Evolutionary conservation across 2,888 invertebrate species (phyloP), one percentile per base, ranked within the genome.

Genomic region (Drosophila gaucha): DNA sequence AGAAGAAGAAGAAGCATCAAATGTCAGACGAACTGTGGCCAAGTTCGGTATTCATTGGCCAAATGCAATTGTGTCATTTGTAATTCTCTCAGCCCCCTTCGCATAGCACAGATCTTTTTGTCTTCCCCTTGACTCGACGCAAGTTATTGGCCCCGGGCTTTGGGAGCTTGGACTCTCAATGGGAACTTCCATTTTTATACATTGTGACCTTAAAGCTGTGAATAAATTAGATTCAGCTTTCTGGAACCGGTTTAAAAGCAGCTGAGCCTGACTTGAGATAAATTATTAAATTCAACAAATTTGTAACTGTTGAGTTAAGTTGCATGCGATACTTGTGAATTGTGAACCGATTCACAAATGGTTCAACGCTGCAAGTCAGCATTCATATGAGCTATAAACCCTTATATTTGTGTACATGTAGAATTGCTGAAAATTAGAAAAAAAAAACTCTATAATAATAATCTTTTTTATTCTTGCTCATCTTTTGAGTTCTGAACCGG

Each of bases 41-140:
- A 44, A 58, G 14, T 49, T 51, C 31, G 36, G 35, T 59, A 51
- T 60, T 70, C 55, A 73, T 55, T 59, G 31, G 30, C 60, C 60
- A 30, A 73, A 58, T 55, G 47, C 67, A 55, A 72, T 70, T 56
- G 51, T 51, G 31, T 44, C 62, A 35, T 62, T 70, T 67, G 59
- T 60, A 59, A 44, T 67, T 14, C 39, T 22, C 33, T n/a, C 18
- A 18, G n/a, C 20, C 9, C 18, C 10, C 18, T n/a, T n/a, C n/a
- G n/a, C n/a, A n/a, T n/a, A n/a, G n/a, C n/a, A n/a, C 44, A 3
- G 4, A 1, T 26, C 44, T 6, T 10, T 1, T n/a, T 6, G 6
- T 1, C 28, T 12, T 14, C 16, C 16, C 6, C 12, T 31, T 31
- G 14, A 33, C 12, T 36, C 26, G 38, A 14, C 49, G 36, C 28